These are phyloP conservation scores for Malthinus flaveolus DNA, from an alignment of 2,888 invertebrate species.

Conservation along the genomic window DNA sequence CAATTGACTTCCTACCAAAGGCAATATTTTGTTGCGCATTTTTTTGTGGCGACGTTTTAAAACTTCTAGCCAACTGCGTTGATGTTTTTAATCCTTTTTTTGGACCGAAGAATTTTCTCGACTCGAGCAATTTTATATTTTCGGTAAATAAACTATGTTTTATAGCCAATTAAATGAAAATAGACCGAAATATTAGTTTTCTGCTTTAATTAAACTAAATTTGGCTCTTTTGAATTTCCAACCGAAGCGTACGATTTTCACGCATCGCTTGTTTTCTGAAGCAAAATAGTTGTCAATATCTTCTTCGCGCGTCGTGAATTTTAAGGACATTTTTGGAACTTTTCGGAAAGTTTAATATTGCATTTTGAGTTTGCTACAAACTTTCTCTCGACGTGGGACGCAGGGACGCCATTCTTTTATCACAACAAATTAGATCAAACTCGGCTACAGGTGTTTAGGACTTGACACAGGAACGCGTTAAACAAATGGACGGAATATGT, in stretches of 20 bases:
- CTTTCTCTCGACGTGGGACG: too few relatives aligned
- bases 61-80: not conserved
- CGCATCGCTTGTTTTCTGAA: not conserved
- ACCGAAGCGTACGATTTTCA: not conserved
- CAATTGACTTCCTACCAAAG: too few relatives aligned
- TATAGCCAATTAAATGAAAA: slow-evolving; percentile 5
- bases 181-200: too few relatives aligned
- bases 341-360: too few relatives aligned
- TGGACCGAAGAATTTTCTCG: not conserved
- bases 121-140: not conserved
- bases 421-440: too few relatives aligned
- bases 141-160: slow-evolving; percentile 1
- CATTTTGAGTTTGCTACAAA: too few relatives aligned
- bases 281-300: not conserved
- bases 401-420: too few relatives aligned
- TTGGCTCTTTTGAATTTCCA: not conserved
- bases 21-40: not conserved
- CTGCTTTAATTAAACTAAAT: not conserved
- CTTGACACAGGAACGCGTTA: too few relatives aligned
- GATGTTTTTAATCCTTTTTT: slow-evolving; percentile 1
- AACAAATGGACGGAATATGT: too few relatives aligned
- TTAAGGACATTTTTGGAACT: too few relatives aligned
- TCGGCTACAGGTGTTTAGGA: too few relatives aligned
- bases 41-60: not conserved
- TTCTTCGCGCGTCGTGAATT: not conserved